Evolutionary conservation across 2,797 vertebrate species (phyloP), one percentile per base, ranked within the genome.

Genomic region (Streptopelia turtur): DNA sequence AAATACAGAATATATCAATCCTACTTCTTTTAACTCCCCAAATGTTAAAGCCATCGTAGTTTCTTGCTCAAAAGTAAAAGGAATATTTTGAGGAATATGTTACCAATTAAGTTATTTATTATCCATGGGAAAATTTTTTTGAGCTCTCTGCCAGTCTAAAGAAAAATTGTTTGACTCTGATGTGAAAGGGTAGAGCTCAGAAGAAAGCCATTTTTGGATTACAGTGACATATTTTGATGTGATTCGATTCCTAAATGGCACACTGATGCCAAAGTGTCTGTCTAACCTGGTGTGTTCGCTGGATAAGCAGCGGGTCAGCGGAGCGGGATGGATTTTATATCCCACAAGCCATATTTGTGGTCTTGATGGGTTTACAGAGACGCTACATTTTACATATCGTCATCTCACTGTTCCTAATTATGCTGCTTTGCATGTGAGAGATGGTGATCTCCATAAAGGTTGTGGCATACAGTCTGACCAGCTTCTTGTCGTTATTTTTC

Each of bases 51-150:
- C 8, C 18, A 6, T 68, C 16, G 28, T 16, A 8, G 24, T 65
- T 70, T 77, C 41, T 83, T 77, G 18, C 31, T 75, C 31, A 60
- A 33, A 90, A 94, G 13, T 39, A 47, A 70, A 66, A 50, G 22
- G 21, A 87, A 6, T 82, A 74, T 90, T 90, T 85, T 82, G 63
- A 76, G 43, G 30, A 28, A 47, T 80, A 33, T 76, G 41, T 57
- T 89, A 21, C 45, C 63, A 77, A 47, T 89, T 39, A 77, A 77
- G n/a, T 89, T 96, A 60, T 66, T 91, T 96, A 43, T 92, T 95
- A 80, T 87, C 50, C 81, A 85, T 95, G 93, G 86, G 94, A 95
- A 96, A 83, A 31, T 24, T 75, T 63, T 85, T 92, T 74, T 80
- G 69, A 47, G 35, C 11, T 6, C 56, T 77, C 30, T 94, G 53